Evolutionary conservation across 2,113 vertebrate species (phyloP), one percentile per base, ranked within the genome.

Genomic region (Murina feae): DNA sequence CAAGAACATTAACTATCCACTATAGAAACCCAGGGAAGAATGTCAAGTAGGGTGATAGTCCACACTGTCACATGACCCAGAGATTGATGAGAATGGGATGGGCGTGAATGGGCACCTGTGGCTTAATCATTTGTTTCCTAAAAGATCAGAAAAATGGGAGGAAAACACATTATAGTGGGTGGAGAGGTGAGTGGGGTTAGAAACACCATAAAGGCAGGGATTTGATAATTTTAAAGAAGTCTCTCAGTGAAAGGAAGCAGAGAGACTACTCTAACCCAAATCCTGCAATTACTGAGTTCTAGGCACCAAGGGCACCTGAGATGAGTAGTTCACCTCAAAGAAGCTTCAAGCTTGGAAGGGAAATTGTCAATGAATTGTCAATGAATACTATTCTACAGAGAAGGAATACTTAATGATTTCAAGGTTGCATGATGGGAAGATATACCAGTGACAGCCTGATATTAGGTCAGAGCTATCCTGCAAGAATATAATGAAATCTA

Each of bases 91-190:
- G 32, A 25, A 39, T 18, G 37, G 23, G 44, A 44, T 51, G 32
- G 28, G 66, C 44, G 18, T 20, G 66, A 76, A 35, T 30, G 90
- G 66, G 11, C 65, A 39, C 4, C 28, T 6, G 37, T 28, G 9
- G 3, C 32, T 78, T 94, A 94, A 30, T 78, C 81, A 92, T 85
- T 75, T 76, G 35, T 65, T 90, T 90, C 80, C 96, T 83, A 76
- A 75, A 94, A 94, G 81, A 69, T 90, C 66, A 86, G 51, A 89
- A 81, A 60, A 35, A 84, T 4, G 14, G 87, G 30, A 83, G 76
- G 60, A 86, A 94, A 82, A 79, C 42, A 87, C 71, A 87, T 71
- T 69, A 63, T 20, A n/a, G 65, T 53, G 39, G 35, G 28, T 72
- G 30, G 69, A 44, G 49, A 30, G 10, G 3, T 49, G 44, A 69